A percentile compares a stretch with the other conserved stretches of the same genome.
phyloP scores from a whole-genome alignment of 1,140 invertebrate genomes.

The Dinothrombium tinctorium region DNA sequence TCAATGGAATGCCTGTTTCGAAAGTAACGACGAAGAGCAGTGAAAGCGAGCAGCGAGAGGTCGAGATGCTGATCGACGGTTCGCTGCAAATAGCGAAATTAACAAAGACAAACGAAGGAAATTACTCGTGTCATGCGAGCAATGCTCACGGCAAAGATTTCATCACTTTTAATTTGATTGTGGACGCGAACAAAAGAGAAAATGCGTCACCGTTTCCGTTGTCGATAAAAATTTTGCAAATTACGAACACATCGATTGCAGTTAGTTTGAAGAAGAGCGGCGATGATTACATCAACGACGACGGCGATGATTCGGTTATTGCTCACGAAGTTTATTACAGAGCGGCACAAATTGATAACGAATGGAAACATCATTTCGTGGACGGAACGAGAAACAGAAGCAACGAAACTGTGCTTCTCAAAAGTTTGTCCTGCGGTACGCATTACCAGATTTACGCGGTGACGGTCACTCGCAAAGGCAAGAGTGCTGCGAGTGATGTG shows the following conservation, averaged over 20 bases:
- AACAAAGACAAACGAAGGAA: constrained; percentile 12
- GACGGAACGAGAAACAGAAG: background rate
- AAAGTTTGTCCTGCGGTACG: background rate
- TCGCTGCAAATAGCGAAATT: constrained; percentile 13
- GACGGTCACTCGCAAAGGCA: background rate
- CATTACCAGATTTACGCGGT: constrained; percentile 1
- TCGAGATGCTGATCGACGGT: too few relatives aligned
- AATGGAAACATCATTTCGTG: constrained; percentile 2
- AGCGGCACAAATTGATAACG: too few relatives aligned
- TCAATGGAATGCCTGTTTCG: constrained; percentile 6
- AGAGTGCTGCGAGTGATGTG: background rate
- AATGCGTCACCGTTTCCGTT: background rate
- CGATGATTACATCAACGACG: background rate
- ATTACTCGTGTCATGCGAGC: constrained; percentile 15
- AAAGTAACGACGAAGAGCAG: background rate
- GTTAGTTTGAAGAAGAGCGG: background rate
- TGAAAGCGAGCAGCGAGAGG: background rate
- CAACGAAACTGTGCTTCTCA: too few relatives aligned
- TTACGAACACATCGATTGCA: background rate
- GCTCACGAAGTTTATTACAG: constrained; percentile 2
- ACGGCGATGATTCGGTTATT: background rate
- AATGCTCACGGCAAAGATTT: constrained; percentile 16
- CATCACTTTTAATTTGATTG: constrained; percentile 4
- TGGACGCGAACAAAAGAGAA: background rate
- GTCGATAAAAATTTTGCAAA: background rate